Evolutionary conservation across 2,797 vertebrate genomes (phyloP).

Genomic region (Ciconia nigra): DNA sequence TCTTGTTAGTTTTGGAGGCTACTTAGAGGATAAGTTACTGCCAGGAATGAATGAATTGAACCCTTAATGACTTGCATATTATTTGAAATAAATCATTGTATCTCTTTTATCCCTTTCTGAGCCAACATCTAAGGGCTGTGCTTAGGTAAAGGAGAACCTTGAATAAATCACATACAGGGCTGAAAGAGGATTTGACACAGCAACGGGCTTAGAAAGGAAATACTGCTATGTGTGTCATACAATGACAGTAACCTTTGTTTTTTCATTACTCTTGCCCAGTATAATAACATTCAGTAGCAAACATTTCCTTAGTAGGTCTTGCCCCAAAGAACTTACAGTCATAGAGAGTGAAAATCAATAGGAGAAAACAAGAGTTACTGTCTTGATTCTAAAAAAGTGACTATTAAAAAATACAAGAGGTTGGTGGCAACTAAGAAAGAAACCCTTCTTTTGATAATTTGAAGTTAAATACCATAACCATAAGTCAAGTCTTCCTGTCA

Average conservation of each 20-base stretch:
- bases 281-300: background rate
- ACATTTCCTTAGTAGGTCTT: background rate
- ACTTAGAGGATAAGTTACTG: background rate
- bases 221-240: background rate
- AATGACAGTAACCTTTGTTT: background rate
- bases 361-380: background rate
- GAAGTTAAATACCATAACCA: slow-evolving; percentile 9
- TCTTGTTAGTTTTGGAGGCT: background rate
- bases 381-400: background rate
- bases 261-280: background rate
- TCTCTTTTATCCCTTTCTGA: background rate
- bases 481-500: slow-evolving; percentile 37
- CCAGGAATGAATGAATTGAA: background rate
- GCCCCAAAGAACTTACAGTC: background rate
- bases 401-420: background rate
- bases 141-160: background rate
- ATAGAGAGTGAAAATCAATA: background rate
- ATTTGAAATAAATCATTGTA: background rate
- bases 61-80: background rate
- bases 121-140: background rate
- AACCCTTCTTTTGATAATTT: background rate
- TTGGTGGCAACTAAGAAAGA: background rate
- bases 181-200: background rate
- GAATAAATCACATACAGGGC: background rate
- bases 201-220: background rate